Evolutionary conservation across 2,888 invertebrate genomes (phyloP), one percentile per base, ranked within the genome.

Genomic region (Dasypolia templi): DNA sequence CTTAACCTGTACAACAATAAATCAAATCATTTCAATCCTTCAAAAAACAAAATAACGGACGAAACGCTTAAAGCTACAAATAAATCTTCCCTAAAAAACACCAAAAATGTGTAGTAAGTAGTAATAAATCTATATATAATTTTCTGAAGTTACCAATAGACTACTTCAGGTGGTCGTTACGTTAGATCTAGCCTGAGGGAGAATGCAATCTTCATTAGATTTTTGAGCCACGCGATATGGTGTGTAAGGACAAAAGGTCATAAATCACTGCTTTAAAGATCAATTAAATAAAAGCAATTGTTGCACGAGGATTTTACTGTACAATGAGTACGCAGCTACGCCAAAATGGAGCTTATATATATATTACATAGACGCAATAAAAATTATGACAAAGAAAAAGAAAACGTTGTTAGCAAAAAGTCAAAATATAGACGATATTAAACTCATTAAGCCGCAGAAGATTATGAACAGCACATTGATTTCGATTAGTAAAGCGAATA

Each of bases 161-260:
- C 96, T 96, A 93, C 96, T 94, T 96, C 95, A 96, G 95, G 89
- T 95, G 93, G 91, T 93, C 93, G 95, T 95, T 95, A 95, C 95
- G 94, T 93, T 88, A 74, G 83, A 75, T 79, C 77, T 72, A 75
- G 91, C 94, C 91, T 79, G 63, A 81, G 93, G 94, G 91, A 84
- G 81, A 91, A 91, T 89, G 94, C 93, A 94, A 96, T 96, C 95
- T 95, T 94, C 95, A 95, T 95, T 95, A 95, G 83, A 85, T 88
- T 87, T 89, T 86, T 89, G 85, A 59, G 88, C 85, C 76, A 82
- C 86, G 81, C 88, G 67, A 82, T 86, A 84, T 82, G 64, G 29
- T 81, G 72, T 80, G 70, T 86, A 42, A 75, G 77, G 74, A 56
- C 59, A 35, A 62, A 65, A 68, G 77, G 77, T 85, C 81, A 82